Base-by-base conservation (phyloP, 2,797 vertebrate species). In the Adrianichthys oophorus region DNA sequence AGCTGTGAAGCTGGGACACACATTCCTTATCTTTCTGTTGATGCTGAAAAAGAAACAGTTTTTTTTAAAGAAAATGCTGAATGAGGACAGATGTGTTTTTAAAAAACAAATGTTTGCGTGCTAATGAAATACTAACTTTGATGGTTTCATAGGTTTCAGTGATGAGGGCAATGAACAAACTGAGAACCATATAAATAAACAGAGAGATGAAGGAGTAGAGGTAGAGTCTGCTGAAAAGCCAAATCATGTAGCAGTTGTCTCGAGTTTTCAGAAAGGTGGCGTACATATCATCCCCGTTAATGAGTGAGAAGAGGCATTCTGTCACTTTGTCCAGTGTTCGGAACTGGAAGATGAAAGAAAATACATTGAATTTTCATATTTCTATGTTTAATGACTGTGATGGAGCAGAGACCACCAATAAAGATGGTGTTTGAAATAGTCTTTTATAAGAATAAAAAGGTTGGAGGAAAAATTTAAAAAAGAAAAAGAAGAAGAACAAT, bases 171-270 rank as follows among this genome's bases (percentile, higher is more conserved):
- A 99, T 98, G 89, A 98, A 99, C 49, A 99, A 94, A 80, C 96
- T 99, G 79, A 98, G 92, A 59, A 98, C 95, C 96, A 99, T 97
- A 72, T 96, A 98, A 81, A 96, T 95, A 70, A 99, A 98, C 62
- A 98, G 90, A 40, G 95, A 94, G 87, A 97, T 96, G 89, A 97
- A 99, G 21, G 94, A 93, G 83, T 98, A 98, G 64, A 99, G 91
- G 71, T 98, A 99, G 56, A 97, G 65, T 41, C 94, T 91, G 85
- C 96, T 98, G 85, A 98, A 98, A 1, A 98, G 72, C 97, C 97
- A 98, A 71, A 99, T 94, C 86, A 95, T 82, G 79, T 94, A 92
- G 69, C 91, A 94, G 69, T 94, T 95, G 72, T 92, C 90, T 50
- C 93, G 92, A 91, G 98, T 92, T 78, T 92, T 87, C 68, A 93